Evolutionary conservation across 2,888 invertebrate species (phyloP).

Genomic region (Acholoe squamosa): DNA sequence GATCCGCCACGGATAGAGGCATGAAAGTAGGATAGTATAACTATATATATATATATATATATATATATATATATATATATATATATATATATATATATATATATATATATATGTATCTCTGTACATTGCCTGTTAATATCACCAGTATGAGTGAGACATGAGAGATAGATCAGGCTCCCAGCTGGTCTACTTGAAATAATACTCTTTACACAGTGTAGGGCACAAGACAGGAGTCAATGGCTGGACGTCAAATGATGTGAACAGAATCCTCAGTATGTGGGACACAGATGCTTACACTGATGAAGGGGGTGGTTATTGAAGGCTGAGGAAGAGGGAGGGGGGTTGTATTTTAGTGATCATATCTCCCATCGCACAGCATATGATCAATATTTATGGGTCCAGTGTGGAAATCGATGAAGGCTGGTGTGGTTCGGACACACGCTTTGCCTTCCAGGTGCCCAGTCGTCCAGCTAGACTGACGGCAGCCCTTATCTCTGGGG

Average conservation of each 20-base stretch:
- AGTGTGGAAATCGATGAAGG: neutral
- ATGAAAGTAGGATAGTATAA: neutral
- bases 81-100: neutral
- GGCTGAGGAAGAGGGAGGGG: neutral
- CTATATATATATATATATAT: neutral
- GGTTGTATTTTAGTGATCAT: neutral
- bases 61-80: neutral
- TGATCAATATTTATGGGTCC: constrained; percentile 11
- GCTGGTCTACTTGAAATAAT: too few species aligned
- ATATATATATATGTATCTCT: neutral
- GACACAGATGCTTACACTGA: neutral
- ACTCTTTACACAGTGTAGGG: too few species aligned
- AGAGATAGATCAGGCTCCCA: too few species aligned
- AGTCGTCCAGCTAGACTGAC: too few species aligned
- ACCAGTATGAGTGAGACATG: neutral
- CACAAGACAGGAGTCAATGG: too few species aligned
- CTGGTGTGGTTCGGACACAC: neutral
- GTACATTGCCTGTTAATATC: neutral
- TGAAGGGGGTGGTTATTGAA: neutral
- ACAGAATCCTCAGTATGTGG: neutral
- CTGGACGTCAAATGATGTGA: too few species aligned
- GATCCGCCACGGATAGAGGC: too few species aligned
- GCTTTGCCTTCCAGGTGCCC: neutral
- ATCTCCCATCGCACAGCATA: neutral
- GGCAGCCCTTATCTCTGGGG: too few species aligned